These are phyloP conservation scores for Brachynemurus nebulosus DNA, from an alignment of 2,888 invertebrate genomes.

Conservation along the genomic window DNA sequence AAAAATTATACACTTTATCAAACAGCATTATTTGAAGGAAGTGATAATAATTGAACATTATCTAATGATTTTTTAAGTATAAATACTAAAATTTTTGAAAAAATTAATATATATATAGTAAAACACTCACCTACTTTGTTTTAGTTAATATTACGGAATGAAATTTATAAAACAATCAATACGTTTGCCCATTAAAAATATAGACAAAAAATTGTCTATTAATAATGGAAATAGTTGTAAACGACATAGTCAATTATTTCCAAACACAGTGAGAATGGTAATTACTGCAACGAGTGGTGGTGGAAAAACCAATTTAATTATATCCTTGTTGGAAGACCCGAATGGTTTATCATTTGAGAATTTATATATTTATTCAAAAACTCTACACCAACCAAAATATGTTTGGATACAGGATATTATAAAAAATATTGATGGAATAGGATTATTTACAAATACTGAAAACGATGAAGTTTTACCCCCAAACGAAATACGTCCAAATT, in stretches of 20 bases:
- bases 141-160: too few species aligned
- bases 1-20: too few species aligned
- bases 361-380: not conserved
- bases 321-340: not conserved
- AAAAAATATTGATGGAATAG: not conserved
- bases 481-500: not conserved
- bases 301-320: not conserved
- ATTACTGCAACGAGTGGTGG: constrained; percentile 1
- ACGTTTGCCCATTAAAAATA: not conserved
- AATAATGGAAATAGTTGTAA: not conserved
- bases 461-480: constrained; percentile 4
- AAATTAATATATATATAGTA: too few species aligned
- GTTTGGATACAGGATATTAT: not conserved
- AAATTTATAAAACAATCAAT: not conserved
- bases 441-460: not conserved
- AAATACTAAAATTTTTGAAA: too few species aligned
- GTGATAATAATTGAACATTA: too few species aligned
- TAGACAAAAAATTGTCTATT: not conserved
- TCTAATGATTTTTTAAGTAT: too few species aligned
- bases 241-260: not conserved
- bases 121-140: too few species aligned
- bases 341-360: not conserved
- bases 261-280: not conserved
- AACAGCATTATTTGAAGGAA: too few species aligned
- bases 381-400: not conserved